phyloP scores from a whole-genome alignment of 2,113 vertebrate species.

The Platycercus adscitus region DNA sequence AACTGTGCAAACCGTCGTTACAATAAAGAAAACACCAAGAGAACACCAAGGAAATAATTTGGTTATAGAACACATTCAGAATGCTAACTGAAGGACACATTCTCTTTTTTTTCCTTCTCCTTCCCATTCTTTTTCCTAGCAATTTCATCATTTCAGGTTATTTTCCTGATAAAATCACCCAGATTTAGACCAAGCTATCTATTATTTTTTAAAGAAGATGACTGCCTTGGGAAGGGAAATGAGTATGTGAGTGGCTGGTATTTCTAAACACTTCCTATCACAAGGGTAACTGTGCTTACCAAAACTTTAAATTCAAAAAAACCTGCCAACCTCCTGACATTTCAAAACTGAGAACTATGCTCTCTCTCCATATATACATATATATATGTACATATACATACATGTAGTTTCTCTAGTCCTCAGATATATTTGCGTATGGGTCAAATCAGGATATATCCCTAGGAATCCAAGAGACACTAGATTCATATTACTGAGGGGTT shows the following conservation, averaged over 20 bases:
- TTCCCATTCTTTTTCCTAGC: background rate
- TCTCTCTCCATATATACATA: background rate
- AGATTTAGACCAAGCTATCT: background rate
- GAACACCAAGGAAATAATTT: background rate
- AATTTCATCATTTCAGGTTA: background rate
- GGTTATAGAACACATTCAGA: background rate
- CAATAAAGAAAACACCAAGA: background rate
- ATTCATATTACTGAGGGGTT: background rate
- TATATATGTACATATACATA: background rate
- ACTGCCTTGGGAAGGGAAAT: background rate
- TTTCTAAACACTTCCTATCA: background rate
- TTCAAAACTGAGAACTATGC: background rate
- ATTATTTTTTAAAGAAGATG: background rate
- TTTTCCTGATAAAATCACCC: background rate
- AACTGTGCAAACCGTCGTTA: background rate
- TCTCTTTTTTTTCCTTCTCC: background rate
- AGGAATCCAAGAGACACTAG: background rate
- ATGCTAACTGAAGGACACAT: background rate
- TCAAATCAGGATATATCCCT: background rate
- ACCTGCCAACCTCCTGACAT: background rate
- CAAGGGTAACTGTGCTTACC: background rate
- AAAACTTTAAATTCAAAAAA: background rate
- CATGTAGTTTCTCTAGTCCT: background rate
- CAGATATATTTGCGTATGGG: background rate
- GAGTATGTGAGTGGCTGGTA: background rate